Conservation (phyloP, 2,888 invertebrate species). For the Cybosia mesomella region DNA sequence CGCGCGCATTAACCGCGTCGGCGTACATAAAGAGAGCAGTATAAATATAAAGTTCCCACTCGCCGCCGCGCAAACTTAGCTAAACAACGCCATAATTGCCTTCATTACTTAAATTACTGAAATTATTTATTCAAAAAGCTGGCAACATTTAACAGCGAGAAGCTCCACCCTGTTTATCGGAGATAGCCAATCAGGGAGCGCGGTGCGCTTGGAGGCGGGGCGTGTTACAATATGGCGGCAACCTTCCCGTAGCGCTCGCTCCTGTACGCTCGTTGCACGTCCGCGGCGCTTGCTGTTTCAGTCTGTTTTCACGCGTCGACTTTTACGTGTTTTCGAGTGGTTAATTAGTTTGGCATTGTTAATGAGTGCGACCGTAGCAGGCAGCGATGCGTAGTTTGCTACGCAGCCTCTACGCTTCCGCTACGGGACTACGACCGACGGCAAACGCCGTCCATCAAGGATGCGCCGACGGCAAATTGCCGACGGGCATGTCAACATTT, state of each 20-base stretch:
- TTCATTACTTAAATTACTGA: slow-evolving; percentile 88
- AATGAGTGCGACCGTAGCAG: slow-evolving; percentile 62
- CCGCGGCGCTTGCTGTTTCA: slow-evolving; percentile 65
- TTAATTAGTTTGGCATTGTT: slow-evolving; percentile 68
- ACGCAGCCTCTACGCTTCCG: slow-evolving; percentile 49
- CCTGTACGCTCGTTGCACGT: slow-evolving; percentile 62
- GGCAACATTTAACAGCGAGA: slow-evolving; percentile 82
- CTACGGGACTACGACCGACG: slow-evolving; percentile 39
- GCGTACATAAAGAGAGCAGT: slow-evolving; percentile 86
- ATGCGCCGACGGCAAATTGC: slow-evolving; percentile 61
- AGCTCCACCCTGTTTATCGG: slow-evolving; percentile 65
- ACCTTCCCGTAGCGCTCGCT: slow-evolving; percentile 57
- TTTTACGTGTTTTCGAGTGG: slow-evolving; percentile 67
- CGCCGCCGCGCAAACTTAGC: slow-evolving; percentile 86
- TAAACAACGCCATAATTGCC: slow-evolving; percentile 88
- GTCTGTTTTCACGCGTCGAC: slow-evolving; percentile 68
- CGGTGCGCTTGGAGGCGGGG: slow-evolving; percentile 70
- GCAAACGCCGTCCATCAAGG: slow-evolving; percentile 27
- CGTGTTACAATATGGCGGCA: slow-evolving; percentile 82
- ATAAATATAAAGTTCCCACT: slow-evolving; percentile 87
- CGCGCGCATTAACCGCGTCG: slow-evolving; percentile 86
- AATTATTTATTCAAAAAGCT: slow-evolving; percentile 88
- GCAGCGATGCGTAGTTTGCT: slow-evolving; percentile 45
- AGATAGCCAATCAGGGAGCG: slow-evolving; percentile 67
- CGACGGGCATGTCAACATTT: slow-evolving; percentile 51